Percentiles rank a stretch among this genome's conserved stretches.
Evolutionary conservation across 2,113 vertebrate genomes (phyloP).

Genomic region (Ictalurus furcatus): DNA sequence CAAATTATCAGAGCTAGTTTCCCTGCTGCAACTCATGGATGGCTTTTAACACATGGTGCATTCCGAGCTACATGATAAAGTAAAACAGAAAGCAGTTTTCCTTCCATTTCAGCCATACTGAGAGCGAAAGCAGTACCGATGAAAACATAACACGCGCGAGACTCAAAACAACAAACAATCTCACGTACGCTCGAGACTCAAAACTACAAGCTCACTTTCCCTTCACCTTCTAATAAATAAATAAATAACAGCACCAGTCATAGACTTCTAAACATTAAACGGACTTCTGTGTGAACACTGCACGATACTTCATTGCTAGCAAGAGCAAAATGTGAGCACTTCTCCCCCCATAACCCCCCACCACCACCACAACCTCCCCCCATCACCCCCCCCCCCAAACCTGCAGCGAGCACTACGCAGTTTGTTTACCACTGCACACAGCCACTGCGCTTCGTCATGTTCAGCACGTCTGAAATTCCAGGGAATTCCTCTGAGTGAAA

Average conservation of each 20-base stretch:
- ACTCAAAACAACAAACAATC: slow-evolving; percentile 3
- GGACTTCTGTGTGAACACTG: neutral
- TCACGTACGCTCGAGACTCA: neutral
- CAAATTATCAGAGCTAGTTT: slow-evolving; percentile 31
- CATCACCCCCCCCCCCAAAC: neutral
- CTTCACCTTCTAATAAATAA: slow-evolving; percentile 4
- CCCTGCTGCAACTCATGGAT: neutral
- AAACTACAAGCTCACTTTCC: neutral
- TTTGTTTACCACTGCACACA: slow-evolving; percentile 43
- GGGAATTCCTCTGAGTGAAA: slow-evolving; percentile 46
- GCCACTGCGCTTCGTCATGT: slow-evolving; percentile 38
- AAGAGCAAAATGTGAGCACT: neutral
- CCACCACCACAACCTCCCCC: no score
- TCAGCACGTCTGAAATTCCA: slow-evolving; percentile 43
- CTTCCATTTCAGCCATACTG: neutral
- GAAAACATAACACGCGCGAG: neutral
- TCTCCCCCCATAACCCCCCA: no score
- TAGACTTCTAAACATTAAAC: slow-evolving; percentile 1
- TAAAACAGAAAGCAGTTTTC: slow-evolving; percentile 6
- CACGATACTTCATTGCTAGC: neutral
- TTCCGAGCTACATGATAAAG: neutral
- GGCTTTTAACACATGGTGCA: neutral
- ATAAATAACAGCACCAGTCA: neutral
- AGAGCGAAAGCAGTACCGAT: neutral
- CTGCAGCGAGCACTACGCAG: slow-evolving; percentile 37